Evolutionary conservation across 1,140 invertebrate species (phyloP).

Genomic region (Nasonia vitripennis): DNA sequence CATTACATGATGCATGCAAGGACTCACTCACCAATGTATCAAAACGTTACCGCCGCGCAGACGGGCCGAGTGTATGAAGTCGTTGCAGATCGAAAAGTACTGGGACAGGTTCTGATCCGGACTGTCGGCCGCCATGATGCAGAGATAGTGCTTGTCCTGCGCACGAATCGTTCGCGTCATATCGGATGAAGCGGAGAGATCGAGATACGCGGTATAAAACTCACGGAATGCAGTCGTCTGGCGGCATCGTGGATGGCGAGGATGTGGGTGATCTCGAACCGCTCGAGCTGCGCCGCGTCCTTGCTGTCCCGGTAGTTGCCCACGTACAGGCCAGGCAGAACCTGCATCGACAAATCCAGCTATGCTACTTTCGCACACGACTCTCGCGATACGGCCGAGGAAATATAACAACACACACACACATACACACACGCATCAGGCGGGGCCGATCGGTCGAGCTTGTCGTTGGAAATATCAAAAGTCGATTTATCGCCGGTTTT

Average conservation of each 20-base stretch:
- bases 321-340: constrained; percentile 89
- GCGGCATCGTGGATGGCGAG: constrained; percentile 96
- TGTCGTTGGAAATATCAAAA: constrained; percentile 42
- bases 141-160: constrained; percentile 96
- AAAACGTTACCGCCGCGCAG: constrained; percentile 92
- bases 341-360: constrained; percentile 75
- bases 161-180: not conserved
- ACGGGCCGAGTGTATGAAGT: constrained; percentile 95
- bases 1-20: not conserved
- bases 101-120: constrained; percentile 95
- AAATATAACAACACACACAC: too few species aligned
- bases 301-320: constrained; percentile 95
- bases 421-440: not conserved
- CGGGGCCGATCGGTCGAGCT: not conserved
- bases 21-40: constrained; percentile 88
- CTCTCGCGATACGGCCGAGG: too few species aligned
- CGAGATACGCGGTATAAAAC: constrained; percentile 60
- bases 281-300: constrained; percentile 89
- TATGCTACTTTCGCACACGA: too few species aligned
- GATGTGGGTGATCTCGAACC: constrained; percentile 95
- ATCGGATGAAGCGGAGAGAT: too few species aligned
- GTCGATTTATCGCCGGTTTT: constrained; percentile 38
- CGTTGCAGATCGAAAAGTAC: constrained; percentile 94
- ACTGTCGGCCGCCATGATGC: constrained; percentile 93
- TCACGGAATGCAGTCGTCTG: constrained; percentile 87